phyloP scores from a whole-genome alignment of 2,797 vertebrate species.

The Bradypus variegatus region DNA sequence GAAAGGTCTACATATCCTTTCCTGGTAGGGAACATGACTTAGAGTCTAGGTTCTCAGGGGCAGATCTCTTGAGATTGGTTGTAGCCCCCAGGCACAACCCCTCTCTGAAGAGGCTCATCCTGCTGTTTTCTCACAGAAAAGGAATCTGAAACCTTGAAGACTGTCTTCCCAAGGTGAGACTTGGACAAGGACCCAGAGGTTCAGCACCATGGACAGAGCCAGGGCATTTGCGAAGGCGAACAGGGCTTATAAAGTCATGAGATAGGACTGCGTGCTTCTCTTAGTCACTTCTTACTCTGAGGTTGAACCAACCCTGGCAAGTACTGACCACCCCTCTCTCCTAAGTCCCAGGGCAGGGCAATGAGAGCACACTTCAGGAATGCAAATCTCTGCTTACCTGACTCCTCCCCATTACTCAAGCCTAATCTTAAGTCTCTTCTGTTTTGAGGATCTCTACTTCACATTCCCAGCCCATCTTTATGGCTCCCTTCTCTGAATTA shows the following conservation, averaged over 20 bases:
- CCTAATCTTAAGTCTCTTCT: neutral
- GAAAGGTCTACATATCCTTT: neutral
- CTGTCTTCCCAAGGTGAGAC: neutral
- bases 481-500: slow-evolving; percentile 36
- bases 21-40: neutral
- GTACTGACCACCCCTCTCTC: neutral
- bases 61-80: neutral
- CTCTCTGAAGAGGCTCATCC: neutral
- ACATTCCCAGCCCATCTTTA: slow-evolving; percentile 31
- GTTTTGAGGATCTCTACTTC: slow-evolving; percentile 24
- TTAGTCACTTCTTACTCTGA: neutral
- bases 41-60: neutral
- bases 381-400: neutral
- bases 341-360: neutral
- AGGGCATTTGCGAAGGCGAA: fast-evolving
- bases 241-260: neutral
- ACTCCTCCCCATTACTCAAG: slow-evolving; percentile 1
- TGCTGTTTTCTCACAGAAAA: neutral
- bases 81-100: neutral
- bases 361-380: neutral
- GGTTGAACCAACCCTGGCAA: neutral
- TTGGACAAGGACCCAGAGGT: neutral
- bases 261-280: neutral
- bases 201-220: slow-evolving; percentile 46
- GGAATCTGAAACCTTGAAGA: neutral